A percentile compares a stretch with the other conserved stretches of the same genome.
These are phyloP conservation scores for Laticauda laticaudata DNA, from an alignment of 2,113 vertebrate genomes.

Conservation along the genomic window DNA sequence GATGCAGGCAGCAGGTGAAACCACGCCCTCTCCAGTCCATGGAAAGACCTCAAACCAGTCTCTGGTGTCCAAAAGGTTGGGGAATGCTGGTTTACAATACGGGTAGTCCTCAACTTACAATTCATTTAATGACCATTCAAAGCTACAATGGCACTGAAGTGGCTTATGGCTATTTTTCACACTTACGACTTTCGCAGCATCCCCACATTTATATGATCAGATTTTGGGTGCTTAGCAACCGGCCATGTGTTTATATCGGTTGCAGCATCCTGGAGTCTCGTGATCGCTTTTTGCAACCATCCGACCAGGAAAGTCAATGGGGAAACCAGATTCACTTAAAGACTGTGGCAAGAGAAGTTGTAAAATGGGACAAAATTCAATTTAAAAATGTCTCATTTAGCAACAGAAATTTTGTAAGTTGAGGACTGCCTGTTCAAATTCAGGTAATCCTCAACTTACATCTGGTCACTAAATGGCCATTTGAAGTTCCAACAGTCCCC, in stretches of 20 bases:
- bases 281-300: not conserved
- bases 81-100: not conserved
- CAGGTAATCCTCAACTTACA: not conserved
- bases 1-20: not conserved
- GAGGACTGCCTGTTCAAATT: not conserved
- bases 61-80: not conserved
- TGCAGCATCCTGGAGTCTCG: not conserved
- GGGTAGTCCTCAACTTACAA: not conserved
- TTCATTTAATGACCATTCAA: not conserved
- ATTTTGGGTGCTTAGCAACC: not conserved
- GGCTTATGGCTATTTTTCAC: not conserved
- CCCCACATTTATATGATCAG: not conserved
- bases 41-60: not conserved
- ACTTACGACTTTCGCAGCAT: not conserved
- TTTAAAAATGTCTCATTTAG: not conserved
- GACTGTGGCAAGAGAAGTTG: not conserved
- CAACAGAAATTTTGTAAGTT: not conserved
- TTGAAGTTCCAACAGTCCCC: not conserved
- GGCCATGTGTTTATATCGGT: not conserved
- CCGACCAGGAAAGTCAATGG: not conserved
- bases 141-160: not conserved
- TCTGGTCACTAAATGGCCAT: not conserved
- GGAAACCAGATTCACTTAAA: not conserved
- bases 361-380: not conserved
- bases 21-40: not conserved